Evolutionary conservation across 1,140 invertebrate species (phyloP).

Genomic region (Heliconius congener): DNA sequence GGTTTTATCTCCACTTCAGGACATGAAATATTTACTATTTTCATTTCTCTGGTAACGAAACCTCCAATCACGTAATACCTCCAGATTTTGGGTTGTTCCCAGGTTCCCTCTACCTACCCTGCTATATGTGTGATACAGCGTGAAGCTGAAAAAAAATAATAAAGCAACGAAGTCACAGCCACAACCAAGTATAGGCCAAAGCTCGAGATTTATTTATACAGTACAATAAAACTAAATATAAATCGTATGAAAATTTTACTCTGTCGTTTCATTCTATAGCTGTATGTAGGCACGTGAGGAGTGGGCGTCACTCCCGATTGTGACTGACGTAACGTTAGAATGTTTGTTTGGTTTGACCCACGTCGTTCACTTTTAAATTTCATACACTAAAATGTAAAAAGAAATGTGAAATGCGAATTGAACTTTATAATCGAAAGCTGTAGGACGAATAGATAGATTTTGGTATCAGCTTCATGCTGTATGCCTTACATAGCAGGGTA

Average conservation of each 20-base stretch:
- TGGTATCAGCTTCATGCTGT: too few relatives aligned
- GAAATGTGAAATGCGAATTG: background rate
- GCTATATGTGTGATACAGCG: too few relatives aligned
- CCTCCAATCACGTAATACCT: too few relatives aligned
- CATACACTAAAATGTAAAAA: background rate
- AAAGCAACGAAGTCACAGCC: background rate
- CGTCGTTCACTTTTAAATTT: background rate
- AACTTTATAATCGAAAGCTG: background rate
- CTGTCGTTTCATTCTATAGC: background rate
- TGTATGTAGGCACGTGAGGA: background rate
- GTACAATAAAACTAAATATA: constrained; percentile 13
- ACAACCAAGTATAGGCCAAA: background rate
- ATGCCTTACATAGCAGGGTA: too few relatives aligned
- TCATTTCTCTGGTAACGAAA: too few relatives aligned
- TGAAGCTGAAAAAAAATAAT: background rate
- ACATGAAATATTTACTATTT: too few relatives aligned
- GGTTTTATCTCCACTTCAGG: too few relatives aligned
- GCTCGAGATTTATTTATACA: background rate
- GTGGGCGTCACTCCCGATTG: background rate
- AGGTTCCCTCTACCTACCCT: too few relatives aligned
- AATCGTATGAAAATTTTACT: constrained; percentile 5
- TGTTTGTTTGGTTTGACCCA: background rate
- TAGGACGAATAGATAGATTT: too few relatives aligned
- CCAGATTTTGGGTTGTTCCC: too few relatives aligned
- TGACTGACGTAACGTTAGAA: background rate